phyloP scores from a whole-genome alignment of 2,888 invertebrate species.

The Hemicrepidius hirtus region DNA sequence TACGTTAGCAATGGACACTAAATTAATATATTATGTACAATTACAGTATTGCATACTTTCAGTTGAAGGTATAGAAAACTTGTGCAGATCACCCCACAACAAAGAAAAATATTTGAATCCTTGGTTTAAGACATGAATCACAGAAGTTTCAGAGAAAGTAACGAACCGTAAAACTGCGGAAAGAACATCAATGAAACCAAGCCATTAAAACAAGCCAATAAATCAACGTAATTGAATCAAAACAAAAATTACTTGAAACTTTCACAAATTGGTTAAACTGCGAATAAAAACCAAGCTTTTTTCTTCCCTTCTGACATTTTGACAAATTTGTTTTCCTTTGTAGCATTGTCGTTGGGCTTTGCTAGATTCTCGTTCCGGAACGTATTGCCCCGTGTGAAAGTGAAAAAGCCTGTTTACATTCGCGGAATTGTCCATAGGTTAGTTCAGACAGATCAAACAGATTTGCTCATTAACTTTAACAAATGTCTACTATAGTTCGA shows the following conservation, averaged over 20 bases:
- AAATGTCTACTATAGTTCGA: slow-evolving; percentile 51
- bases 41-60: no score
- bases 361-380: slow-evolving; percentile 48
- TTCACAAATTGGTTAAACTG: slow-evolving; percentile 62
- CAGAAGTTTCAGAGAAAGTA: slow-evolving; percentile 51
- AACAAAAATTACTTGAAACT: slow-evolving; percentile 66
- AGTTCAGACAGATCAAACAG: slow-evolving; percentile 55
- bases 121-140: slow-evolving; percentile 51
- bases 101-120: neutral
- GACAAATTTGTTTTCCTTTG: slow-evolving; percentile 68
- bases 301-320: slow-evolving; percentile 64
- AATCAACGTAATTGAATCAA: slow-evolving; percentile 69
- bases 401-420: slow-evolving; percentile 54
- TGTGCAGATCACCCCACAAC: no score
- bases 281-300: slow-evolving; percentile 58
- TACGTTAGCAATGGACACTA: no score
- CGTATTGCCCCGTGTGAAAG: slow-evolving; percentile 42
- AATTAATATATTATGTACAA: no score
- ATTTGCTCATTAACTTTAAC: slow-evolving; percentile 56
- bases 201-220: slow-evolving; percentile 65
- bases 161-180: slow-evolving; percentile 59
- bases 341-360: slow-evolving; percentile 53
- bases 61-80: no score
- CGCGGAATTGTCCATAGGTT: slow-evolving; percentile 46
- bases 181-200: slow-evolving; percentile 61